Evolutionary conservation across 2,113 vertebrate genomes (phyloP).

Genomic region (Amphilophus citrinellus): DNA sequence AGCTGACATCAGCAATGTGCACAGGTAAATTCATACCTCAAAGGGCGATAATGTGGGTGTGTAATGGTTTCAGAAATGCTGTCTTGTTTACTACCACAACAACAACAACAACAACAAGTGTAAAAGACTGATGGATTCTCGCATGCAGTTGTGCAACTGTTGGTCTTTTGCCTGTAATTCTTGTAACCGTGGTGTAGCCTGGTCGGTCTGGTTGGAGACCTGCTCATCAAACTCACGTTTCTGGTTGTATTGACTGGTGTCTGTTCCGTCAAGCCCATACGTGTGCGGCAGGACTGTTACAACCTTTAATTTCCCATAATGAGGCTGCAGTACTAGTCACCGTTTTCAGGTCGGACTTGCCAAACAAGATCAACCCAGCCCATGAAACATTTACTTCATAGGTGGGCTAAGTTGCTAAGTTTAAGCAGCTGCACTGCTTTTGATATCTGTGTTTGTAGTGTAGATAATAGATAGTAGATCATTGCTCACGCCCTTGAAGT

Average conservation of each 20-base stretch:
- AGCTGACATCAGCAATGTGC: conserved; percentile 73
- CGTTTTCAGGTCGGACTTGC: conserved; percentile 48
- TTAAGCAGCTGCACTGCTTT: not conserved
- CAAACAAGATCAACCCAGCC: conserved; percentile 11
- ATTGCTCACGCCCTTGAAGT: not conserved
- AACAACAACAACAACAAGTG: no score
- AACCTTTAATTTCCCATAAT: not conserved
- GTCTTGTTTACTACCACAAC: no score
- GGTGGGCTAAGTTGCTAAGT: not conserved
- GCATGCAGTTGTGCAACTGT: not conserved
- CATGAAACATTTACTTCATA: not conserved
- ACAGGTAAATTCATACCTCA: conserved; percentile 69
- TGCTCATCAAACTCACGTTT: not conserved
- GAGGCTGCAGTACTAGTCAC: not conserved
- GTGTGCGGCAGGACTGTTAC: not conserved
- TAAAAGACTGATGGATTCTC: not conserved
- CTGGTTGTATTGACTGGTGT: not conserved
- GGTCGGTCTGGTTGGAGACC: not conserved
- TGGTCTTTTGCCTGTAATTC: not conserved
- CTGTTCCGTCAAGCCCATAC: not conserved
- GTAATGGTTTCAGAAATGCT: not conserved
- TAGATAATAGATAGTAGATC: not conserved
- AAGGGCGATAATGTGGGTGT: not conserved
- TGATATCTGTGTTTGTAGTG: not conserved
- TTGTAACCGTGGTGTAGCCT: not conserved